Evolutionary conservation across 2,113 vertebrate genomes (phyloP).

Genomic region (Stegastes partitus): DNA sequence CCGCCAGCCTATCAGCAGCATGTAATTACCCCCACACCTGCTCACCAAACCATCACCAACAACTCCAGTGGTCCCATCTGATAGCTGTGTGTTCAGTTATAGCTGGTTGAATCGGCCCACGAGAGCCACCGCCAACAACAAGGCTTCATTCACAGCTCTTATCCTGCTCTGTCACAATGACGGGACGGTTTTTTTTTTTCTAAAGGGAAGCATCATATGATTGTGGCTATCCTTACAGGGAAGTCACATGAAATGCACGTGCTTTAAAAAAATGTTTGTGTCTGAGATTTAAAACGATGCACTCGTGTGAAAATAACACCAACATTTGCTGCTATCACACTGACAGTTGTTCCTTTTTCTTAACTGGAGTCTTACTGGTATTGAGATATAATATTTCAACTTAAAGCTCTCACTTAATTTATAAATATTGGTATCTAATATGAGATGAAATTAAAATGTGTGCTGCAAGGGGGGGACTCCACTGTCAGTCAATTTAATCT

Average conservation of each 20-base stretch:
- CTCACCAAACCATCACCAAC: constrained; percentile 2
- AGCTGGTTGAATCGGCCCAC: constrained; percentile 13
- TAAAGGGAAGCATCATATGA: constrained; percentile 7
- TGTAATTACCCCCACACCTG: constrained; percentile 50
- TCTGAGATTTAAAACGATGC: neutral
- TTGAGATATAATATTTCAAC: too few species aligned
- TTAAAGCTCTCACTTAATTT: too few species aligned
- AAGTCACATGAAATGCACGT: neutral
- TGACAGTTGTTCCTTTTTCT: too few species aligned
- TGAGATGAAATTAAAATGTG: too few species aligned
- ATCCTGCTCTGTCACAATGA: neutral
- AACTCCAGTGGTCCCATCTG: neutral
- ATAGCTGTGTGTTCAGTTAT: constrained; percentile 14
- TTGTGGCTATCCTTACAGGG: neutral
- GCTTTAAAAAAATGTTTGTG: neutral
- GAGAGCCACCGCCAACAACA: constrained; percentile 12
- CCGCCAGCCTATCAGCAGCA: constrained; percentile 36
- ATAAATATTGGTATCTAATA: too few species aligned
- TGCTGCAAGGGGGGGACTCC: too few species aligned
- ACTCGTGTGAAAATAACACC: too few species aligned
- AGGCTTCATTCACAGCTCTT: neutral
- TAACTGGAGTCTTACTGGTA: too few species aligned
- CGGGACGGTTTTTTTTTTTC: neutral
- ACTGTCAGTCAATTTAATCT: neutral
- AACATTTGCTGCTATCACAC: too few species aligned